Evolutionary conservation across 2,888 invertebrate species (phyloP).

Genomic region (Lordiphosa fenestrarum): DNA sequence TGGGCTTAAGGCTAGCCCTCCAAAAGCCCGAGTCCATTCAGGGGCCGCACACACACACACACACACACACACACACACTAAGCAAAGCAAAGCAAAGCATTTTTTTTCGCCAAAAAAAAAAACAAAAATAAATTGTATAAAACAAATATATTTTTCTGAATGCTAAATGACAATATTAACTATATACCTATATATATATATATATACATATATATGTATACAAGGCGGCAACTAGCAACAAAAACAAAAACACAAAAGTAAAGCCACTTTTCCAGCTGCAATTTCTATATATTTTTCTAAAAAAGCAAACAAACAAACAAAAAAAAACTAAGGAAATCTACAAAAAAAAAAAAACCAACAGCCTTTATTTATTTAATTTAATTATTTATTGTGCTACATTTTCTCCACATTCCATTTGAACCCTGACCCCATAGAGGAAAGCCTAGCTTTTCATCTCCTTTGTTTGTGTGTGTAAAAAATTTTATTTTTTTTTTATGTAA

Average conservation of each 20-base stretch:
- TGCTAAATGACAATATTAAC: constrained; percentile 76
- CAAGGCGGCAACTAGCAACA: constrained; percentile 32
- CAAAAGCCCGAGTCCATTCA: constrained; percentile 8
- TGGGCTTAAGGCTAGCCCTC: too few species aligned
- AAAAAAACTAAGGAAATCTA: constrained; percentile 18
- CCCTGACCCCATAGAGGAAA: constrained; percentile 16
- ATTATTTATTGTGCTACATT: constrained; percentile 33
- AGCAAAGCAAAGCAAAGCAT: constrained; percentile 28
- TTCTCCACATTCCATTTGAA: constrained; percentile 18
- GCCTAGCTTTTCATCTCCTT: constrained; percentile 27
- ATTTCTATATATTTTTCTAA: constrained; percentile 25
- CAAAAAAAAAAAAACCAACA: constrained; percentile 9
- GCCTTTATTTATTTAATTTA: constrained; percentile 24
- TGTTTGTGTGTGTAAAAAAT: constrained; percentile 36
- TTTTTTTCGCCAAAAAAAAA: constrained; percentile 18
- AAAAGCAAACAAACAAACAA: constrained; percentile 11
- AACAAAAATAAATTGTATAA: constrained; percentile 14
- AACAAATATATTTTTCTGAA: constrained; percentile 65
- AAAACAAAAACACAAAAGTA: constrained; percentile 33
- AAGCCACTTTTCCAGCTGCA: constrained; percentile 13
- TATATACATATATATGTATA: constrained; percentile 20
- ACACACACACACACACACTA: constrained; percentile 7
- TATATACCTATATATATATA: constrained; percentile 30
- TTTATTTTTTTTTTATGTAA: constrained; percentile 42
- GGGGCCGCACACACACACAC: constrained; percentile 5